Evolutionary conservation across 2,113 vertebrate species (phyloP).

Genomic region (Trematomus loennbergii): DNA sequence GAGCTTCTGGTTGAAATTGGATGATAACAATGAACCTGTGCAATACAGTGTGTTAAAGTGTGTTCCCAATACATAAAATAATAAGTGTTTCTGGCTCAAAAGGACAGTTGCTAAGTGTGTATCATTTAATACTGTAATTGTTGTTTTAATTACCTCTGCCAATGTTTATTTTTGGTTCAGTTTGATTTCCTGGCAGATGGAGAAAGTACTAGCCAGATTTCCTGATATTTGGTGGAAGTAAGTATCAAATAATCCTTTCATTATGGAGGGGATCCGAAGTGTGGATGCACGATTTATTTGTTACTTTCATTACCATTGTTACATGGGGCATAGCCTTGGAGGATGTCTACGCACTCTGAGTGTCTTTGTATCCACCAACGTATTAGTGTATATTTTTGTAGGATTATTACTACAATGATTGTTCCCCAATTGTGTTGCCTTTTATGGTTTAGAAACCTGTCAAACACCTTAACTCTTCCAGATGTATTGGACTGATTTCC

Average conservation of each 20-base stretch:
- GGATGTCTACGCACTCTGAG: too few species aligned
- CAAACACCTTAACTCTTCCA: neutral
- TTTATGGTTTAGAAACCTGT: neutral
- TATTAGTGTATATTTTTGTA: neutral
- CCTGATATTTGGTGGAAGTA: too few species aligned
- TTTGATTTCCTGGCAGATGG: too few species aligned
- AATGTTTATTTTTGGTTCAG: too few species aligned
- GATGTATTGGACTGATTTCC: neutral
- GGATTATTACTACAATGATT: neutral
- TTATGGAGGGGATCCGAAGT: too few species aligned
- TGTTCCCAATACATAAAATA: neutral
- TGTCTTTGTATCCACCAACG: neutral
- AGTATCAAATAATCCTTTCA: too few species aligned
- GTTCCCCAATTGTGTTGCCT: neutral
- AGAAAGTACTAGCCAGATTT: too few species aligned
- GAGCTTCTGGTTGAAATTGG: conserved; percentile 5
- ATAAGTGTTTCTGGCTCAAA: neutral
- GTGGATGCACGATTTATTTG: too few species aligned
- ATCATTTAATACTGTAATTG: neutral
- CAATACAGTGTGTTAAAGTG: neutral
- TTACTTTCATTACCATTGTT: too few species aligned
- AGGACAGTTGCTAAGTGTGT: too few species aligned
- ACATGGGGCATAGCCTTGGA: too few species aligned
- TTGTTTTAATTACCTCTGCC: neutral
- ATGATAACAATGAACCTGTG: neutral